Base-by-base conservation (phyloP, 2,797 vertebrate genomes). In the Gila robusta region DNA sequence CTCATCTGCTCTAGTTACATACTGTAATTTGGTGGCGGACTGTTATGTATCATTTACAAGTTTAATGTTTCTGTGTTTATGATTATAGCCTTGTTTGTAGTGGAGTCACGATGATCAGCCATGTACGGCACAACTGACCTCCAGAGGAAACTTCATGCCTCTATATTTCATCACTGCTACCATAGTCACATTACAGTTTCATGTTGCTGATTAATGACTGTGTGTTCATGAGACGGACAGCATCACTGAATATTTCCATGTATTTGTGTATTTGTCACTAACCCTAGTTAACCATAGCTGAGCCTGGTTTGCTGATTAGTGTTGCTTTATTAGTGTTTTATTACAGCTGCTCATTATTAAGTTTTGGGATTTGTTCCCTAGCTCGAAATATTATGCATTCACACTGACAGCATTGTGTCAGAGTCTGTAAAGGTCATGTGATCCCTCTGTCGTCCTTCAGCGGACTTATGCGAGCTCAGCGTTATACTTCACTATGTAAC, bases 1-100 rank as follows among this genome's bases (percentile, higher is more conserved):
- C 64, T 82, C 52, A 6, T 41, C 67, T 82, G 35, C 66, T 82
- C 49, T 71, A 70, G 67, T 82, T 41, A 59, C 35, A 82, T 11
- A 44, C n/a, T 28, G 32, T 54, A 17, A 56, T 37, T 70, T 52
- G 14, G 23, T 39, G 66, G 8, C 12, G 67, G 19, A 67, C 10
- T 10, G 2, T 14, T 47, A 8, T 26, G 26, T 16, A 69, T 69
- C 23, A 52, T 67, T 39, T 16, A 28, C 49, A 14, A 56, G 21
- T 37, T 39, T 56, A 54, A 72, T 59, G 52, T 59, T 72, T 37
- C n/a, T 72, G 69, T 71, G 35, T 82, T 71, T 82, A 41, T 70
- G 4, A 56, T 54, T 28, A 21, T 17, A 39, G 23, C 23, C 44
- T 59, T 78, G 21, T 78, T 41, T 59, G 23, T 54, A 78, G 54